These are phyloP conservation scores for Diarsia brunnea DNA, from an alignment of 2,888 invertebrate species.

Conservation along the genomic window DNA sequence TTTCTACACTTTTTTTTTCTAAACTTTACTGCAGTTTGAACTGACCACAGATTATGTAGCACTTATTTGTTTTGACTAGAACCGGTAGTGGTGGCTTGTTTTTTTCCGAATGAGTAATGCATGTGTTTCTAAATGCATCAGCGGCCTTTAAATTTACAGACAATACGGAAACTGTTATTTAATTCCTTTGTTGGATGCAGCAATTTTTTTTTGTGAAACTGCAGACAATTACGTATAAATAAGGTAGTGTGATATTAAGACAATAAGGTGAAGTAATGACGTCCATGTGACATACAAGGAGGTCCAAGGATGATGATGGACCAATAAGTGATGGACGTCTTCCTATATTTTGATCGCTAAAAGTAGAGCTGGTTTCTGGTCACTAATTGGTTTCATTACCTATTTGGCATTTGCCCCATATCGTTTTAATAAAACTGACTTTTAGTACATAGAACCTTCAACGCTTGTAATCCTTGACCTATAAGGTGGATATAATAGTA, in stretches of 20 bases:
- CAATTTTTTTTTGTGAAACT: conserved; percentile 24
- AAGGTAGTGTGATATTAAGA: conserved; percentile 11
- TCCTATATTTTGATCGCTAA: not conserved
- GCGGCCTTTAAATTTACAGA: conserved; percentile 18
- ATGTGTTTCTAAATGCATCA: conserved; percentile 12
- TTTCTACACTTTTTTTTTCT: conserved; percentile 38
- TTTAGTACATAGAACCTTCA: not conserved
- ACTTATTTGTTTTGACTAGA: conserved; percentile 11
- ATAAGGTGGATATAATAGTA: not conserved
- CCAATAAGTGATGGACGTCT: not conserved
- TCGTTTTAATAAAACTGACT: not conserved
- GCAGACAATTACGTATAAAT: conserved; percentile 34
- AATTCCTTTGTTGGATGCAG: conserved; percentile 35
- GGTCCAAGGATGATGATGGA: not conserved
- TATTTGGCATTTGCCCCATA: not conserved
- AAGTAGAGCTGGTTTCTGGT: not conserved
- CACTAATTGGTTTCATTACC: not conserved
- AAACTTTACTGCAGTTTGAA: not conserved
- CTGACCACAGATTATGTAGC: conserved; percentile 30
- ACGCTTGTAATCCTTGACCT: not conserved
- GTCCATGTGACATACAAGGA: conserved; percentile 2
- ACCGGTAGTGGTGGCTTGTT: not conserved
- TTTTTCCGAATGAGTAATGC: conserved; percentile 1
- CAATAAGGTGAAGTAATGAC: not conserved
- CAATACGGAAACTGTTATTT: conserved; percentile 50